phyloP scores from a whole-genome alignment of 2,888 invertebrate genomes.

The Sisyra terminalis region DNA sequence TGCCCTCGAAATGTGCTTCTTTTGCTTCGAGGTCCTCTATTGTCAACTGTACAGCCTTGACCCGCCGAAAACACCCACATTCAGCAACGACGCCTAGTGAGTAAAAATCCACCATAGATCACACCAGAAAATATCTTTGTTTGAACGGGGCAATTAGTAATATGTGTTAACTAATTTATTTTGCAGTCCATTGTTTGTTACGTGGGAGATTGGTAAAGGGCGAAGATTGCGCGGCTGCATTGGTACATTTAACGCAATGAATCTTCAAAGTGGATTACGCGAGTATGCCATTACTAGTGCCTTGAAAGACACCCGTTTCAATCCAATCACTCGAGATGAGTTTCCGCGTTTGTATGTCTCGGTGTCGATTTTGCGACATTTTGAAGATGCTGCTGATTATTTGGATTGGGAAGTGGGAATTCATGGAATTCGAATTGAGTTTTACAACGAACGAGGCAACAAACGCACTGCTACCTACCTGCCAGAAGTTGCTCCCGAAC shows the following conservation, averaged over 20 bases:
- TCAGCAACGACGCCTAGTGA: constrained; percentile 92
- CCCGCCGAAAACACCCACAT: constrained; percentile 78
- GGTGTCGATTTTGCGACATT: constrained; percentile 89
- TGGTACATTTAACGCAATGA: constrained; percentile 96
- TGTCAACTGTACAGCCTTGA: constrained; percentile 86
- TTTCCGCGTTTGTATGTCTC: constrained; percentile 84
- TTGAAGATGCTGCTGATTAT: constrained; percentile 90
- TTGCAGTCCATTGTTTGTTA: constrained; percentile 88
- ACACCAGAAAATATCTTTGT: no score
- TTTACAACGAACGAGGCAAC: constrained; percentile 80
- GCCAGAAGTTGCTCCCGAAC: constrained; percentile 95
- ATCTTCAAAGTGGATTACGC: constrained; percentile 81
- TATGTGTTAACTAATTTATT: no score
- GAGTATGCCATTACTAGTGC: constrained; percentile 98
- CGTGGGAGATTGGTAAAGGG: constrained; percentile 97
- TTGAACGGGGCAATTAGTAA: no score
- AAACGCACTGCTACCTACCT: constrained; percentile 96
- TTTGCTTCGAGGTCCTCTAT: constrained; percentile 97
- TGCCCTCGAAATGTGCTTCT: constrained; percentile 93
- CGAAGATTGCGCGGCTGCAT: constrained; percentile 93
- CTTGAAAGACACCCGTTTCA: constrained; percentile 92
- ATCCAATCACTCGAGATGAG: constrained; percentile 88
- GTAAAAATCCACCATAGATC: constrained; percentile 24
- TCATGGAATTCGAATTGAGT: constrained; percentile 97
- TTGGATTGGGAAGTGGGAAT: constrained; percentile 95